phyloP scores from a whole-genome alignment of 2,113 vertebrate species.

The Nematolebias whitei region DNA sequence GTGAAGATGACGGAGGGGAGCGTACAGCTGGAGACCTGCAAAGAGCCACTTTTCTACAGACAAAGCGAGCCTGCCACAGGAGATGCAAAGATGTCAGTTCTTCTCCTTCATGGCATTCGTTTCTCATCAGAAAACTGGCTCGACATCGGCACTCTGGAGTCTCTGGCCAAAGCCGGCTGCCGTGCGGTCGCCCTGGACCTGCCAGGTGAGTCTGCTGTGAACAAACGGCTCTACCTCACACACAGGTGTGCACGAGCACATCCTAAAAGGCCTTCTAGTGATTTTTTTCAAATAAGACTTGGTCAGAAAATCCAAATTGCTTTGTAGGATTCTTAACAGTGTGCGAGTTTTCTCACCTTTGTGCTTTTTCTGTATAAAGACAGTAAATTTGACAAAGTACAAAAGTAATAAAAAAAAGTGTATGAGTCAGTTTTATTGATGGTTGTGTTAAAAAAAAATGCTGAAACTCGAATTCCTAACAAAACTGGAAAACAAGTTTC shows the following conservation, averaged over 20 bases:
- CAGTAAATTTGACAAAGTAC: too few relatives aligned
- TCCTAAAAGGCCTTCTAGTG: too few relatives aligned
- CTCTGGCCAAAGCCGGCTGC: slow-evolving; percentile 85
- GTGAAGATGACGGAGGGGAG: slow-evolving; percentile 75
- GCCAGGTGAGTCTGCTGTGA: slow-evolving; percentile 81
- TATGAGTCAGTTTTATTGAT: not conserved
- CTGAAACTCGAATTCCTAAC: not conserved
- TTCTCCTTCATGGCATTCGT: slow-evolving; percentile 92
- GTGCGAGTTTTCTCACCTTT: too few relatives aligned
- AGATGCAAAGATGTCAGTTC: slow-evolving; percentile 69
- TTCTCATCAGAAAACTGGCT: slow-evolving; percentile 95
- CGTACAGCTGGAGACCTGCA: slow-evolving; percentile 75
- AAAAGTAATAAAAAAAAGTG: not conserved
- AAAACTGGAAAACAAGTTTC: not conserved
- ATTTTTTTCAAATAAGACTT: too few relatives aligned
- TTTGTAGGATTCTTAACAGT: too few relatives aligned
- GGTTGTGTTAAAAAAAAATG: not conserved
- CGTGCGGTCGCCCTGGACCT: slow-evolving; percentile 90
- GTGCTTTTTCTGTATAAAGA: too few relatives aligned
- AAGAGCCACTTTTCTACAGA: slow-evolving; percentile 87
- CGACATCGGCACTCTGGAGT: slow-evolving; percentile 83
- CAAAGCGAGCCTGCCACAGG: slow-evolving; percentile 71
- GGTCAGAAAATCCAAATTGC: too few relatives aligned
- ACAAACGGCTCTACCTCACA: not conserved
- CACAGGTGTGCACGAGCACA: not conserved